These are phyloP conservation scores for Torymus texanus DNA, from an alignment of 2,888 invertebrate species.

Conservation along the genomic window DNA sequence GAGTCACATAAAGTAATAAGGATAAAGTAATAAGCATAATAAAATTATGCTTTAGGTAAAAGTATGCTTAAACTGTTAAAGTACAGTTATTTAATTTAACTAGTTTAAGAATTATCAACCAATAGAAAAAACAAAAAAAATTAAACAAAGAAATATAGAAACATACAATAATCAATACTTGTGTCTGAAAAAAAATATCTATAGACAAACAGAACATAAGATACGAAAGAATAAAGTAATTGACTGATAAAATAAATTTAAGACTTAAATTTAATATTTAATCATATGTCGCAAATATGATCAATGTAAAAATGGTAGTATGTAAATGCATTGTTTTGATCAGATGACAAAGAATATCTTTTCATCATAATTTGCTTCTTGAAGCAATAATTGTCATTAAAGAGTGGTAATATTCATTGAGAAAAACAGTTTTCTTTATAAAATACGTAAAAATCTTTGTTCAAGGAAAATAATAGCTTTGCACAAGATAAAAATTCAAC, in stretches of 20 bases:
- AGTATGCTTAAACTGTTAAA: too few species aligned
- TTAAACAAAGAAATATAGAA: background rate
- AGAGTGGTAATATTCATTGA: background rate
- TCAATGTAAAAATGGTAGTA: too few species aligned
- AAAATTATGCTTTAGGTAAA: background rate
- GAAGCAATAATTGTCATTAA: background rate
- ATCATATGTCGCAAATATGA: too few species aligned
- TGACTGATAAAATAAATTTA: background rate
- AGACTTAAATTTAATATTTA: background rate
- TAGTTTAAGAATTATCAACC: too few species aligned
- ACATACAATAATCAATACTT: too few species aligned
- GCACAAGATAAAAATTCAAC: slow-evolving; percentile 40
- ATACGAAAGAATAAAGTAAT: too few species aligned
- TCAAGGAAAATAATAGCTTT: background rate
- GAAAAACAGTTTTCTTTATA: slow-evolving; percentile 4
- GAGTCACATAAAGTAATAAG: slow-evolving; percentile 15
- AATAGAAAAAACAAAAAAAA: background rate
- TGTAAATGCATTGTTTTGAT: too few species aligned
- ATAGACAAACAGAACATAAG: too few species aligned
- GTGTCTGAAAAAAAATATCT: too few species aligned
- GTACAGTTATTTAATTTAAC: too few species aligned
- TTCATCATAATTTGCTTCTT: too few species aligned
- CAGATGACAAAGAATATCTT: too few species aligned
- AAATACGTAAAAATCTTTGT: background rate
- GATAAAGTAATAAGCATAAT: background rate